Evolutionary conservation across 1,140 invertebrate species (phyloP).

Genomic region (Lordiphosa clarofinis): DNA sequence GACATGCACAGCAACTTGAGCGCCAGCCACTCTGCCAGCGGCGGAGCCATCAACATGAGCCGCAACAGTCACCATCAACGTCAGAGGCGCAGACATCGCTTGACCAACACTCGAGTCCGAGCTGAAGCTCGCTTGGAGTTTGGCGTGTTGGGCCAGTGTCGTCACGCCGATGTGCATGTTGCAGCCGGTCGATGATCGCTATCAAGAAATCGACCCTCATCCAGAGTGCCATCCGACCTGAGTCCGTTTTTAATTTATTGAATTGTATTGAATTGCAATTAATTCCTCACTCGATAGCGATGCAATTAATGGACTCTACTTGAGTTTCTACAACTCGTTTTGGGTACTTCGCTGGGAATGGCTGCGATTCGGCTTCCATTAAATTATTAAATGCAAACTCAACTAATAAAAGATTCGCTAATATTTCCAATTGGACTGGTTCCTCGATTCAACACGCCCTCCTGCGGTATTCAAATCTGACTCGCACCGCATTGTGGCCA

Average conservation of each 20-base stretch:
- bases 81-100: conserved; percentile 7
- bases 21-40: conserved; percentile 29
- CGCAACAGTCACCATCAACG: conserved; percentile 19
- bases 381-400: conserved; percentile 15
- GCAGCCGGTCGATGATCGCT: conserved; percentile 29
- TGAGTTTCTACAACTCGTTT: conserved; percentile 4
- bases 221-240: background rate
- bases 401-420: conserved; percentile 3
- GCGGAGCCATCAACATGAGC: conserved; percentile 19
- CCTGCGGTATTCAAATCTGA: conserved; percentile 6
- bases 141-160: conserved; percentile 12
- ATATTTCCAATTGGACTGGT: conserved; percentile 13
- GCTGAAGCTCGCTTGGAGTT: conserved; percentile 4
- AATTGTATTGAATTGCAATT: conserved; percentile 5
- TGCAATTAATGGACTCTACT: conserved; percentile 5
- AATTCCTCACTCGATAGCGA: conserved; percentile 7
- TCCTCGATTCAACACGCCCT: conserved; percentile 2
- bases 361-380: background rate
- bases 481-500: conserved; percentile 1
- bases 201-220: conserved; percentile 49
- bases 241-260: conserved; percentile 1
- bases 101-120: conserved; percentile 26
- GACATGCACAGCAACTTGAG: conserved; percentile 53
- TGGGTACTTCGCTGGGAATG: background rate
- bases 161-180: conserved; percentile 52